phyloP scores from a whole-genome alignment of 2,113 vertebrate species.

The Mixornis gularis region DNA sequence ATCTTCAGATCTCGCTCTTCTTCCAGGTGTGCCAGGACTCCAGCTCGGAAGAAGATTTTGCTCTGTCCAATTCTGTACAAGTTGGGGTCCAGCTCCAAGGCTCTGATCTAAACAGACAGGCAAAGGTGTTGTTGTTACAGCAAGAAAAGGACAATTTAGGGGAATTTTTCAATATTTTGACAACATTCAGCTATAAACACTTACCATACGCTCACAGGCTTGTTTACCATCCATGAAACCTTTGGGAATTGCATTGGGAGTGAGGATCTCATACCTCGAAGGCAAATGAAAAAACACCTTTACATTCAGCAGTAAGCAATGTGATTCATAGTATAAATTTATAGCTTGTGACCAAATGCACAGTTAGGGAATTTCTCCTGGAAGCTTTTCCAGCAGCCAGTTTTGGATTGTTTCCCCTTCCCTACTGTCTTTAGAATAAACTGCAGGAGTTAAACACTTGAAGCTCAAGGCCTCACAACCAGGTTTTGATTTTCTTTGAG shows the following conservation, averaged over 20 bases:
- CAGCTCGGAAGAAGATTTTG: slow-evolving; percentile 98
- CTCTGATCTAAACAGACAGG: slow-evolving; percentile 79
- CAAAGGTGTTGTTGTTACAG: background rate
- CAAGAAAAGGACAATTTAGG: background rate
- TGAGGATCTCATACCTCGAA: slow-evolving; percentile 94
- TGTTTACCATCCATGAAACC: slow-evolving; percentile 99
- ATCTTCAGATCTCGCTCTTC: slow-evolving; percentile 97
- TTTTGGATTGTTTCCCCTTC: background rate
- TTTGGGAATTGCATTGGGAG: slow-evolving; percentile 95
- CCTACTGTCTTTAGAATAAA: background rate
- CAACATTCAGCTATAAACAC: background rate
- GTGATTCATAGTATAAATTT: background rate
- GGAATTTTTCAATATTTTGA: background rate
- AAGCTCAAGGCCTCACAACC: background rate
- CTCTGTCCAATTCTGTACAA: slow-evolving; percentile 97
- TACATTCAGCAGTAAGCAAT: background rate
- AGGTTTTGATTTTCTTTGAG: background rate
- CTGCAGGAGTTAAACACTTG: background rate
- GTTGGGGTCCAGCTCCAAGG: slow-evolving; percentile 93
- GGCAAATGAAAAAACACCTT: background rate
- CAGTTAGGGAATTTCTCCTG: background rate
- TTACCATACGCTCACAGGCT: slow-evolving; percentile 95
- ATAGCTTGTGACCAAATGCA: background rate
- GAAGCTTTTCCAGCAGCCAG: background rate
- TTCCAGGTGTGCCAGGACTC: slow-evolving; percentile 93